Evolutionary conservation across 2,888 invertebrate genomes (phyloP).

Genomic region (Parnassius orleans): DNA sequence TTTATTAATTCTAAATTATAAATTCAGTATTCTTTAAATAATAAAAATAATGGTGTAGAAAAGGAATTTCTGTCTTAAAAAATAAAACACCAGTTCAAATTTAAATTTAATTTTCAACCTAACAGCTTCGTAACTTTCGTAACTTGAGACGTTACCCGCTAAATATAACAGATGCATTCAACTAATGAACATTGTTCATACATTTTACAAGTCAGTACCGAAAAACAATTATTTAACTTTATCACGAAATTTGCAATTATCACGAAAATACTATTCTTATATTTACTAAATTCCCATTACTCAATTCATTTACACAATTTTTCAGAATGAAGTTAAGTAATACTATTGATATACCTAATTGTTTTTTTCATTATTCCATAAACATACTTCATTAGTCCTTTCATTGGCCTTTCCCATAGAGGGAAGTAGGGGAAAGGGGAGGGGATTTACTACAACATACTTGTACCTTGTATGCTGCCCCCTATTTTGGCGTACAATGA

Average conservation of each 20-base stretch:
- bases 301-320: slow-evolving; percentile 52
- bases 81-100: slow-evolving; percentile 63
- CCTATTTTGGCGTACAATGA: too few species aligned
- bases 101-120: slow-evolving; percentile 78
- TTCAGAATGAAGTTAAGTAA: slow-evolving; percentile 5
- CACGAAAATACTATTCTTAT: slow-evolving; percentile 77
- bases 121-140: slow-evolving; percentile 75
- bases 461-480: too few species aligned
- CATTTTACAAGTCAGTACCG: slow-evolving; percentile 76
- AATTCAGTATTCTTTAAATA: too few species aligned
- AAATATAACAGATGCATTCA: slow-evolving; percentile 75
- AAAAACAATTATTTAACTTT: slow-evolving; percentile 73
- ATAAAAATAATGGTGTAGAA: too few species aligned
- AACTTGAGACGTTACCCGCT: slow-evolving; percentile 77
- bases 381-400: too few species aligned
- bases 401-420: too few species aligned
- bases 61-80: not conserved
- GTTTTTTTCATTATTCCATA: too few species aligned
- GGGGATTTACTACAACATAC: too few species aligned
- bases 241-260: slow-evolving; percentile 79
- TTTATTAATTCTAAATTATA: too few species aligned
- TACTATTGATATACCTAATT: not conserved
- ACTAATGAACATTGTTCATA: slow-evolving; percentile 79
- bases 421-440: too few species aligned
- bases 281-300: slow-evolving; percentile 75